These are phyloP conservation scores for Hesperia comma DNA, from an alignment of 2,888 invertebrate species.

Conservation along the genomic window DNA sequence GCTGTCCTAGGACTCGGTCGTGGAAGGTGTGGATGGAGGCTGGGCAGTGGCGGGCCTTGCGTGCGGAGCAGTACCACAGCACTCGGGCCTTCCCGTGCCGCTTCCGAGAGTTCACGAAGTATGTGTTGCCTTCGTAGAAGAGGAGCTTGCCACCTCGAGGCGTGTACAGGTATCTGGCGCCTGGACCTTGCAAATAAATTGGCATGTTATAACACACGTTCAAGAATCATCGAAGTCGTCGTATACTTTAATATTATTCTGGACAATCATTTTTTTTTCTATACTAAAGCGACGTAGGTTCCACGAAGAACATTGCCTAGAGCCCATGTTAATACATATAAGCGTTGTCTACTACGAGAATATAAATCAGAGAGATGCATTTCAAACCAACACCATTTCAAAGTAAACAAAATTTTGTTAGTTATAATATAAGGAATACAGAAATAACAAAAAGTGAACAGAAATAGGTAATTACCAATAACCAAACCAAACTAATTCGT, in stretches of 20 bases:
- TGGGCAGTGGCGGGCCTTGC: slow-evolving; percentile 62
- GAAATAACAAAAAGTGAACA: too few species aligned
- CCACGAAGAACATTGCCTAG: too few species aligned
- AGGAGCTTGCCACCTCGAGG: slow-evolving; percentile 61
- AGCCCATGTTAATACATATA: too few species aligned
- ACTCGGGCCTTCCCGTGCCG: slow-evolving; percentile 55
- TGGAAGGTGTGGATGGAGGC: slow-evolving; percentile 62
- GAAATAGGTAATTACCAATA: too few species aligned
- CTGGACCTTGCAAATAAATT: slow-evolving; percentile 51
- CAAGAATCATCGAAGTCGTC: background rate
- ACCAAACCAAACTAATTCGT: too few species aligned
- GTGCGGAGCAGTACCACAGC: slow-evolving; percentile 69
- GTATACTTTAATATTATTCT: background rate
- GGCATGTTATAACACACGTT: slow-evolving; percentile 40
- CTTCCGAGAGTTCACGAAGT: slow-evolving; percentile 63
- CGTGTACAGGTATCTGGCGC: slow-evolving; percentile 59
- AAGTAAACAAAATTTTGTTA: too few species aligned
- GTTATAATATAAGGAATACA: too few species aligned
- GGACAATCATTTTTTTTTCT: background rate
- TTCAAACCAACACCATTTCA: too few species aligned
- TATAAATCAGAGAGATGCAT: too few species aligned
- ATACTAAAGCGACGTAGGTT: background rate
- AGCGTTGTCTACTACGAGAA: too few species aligned
- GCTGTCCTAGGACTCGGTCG: slow-evolving; percentile 57
- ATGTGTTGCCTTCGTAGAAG: slow-evolving; percentile 65